A percentile compares a stretch with the other conserved stretches of the same genome.
These are phyloP conservation scores for Sebastes oblongus DNA, from an alignment of 2,797 vertebrate genomes.

Conservation along the genomic window DNA sequence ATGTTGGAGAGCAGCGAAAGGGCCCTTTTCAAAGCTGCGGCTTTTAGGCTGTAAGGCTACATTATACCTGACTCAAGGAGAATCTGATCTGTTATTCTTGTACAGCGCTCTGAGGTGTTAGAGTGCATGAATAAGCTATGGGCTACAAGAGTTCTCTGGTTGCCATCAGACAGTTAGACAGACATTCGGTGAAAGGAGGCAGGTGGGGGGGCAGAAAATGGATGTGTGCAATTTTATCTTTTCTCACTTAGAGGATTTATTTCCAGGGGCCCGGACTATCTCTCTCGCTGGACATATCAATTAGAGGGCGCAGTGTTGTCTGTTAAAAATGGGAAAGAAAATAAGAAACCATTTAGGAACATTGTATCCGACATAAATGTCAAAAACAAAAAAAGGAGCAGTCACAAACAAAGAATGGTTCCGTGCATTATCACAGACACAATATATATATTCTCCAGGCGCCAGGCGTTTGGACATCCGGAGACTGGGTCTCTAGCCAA, in stretches of 20 bases:
- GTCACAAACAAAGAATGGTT: constrained; percentile 35
- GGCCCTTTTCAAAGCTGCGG: constrained; percentile 46
- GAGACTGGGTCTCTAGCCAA: constrained; percentile 55
- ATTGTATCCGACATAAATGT: constrained; percentile 44
- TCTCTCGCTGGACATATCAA: constrained; percentile 46
- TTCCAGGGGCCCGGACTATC: constrained; percentile 10
- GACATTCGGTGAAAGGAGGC: constrained; percentile 18
- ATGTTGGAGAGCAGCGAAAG: constrained; percentile 40
- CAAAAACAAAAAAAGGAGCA: constrained; percentile 31
- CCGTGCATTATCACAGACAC: constrained; percentile 32
- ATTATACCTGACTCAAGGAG: constrained; percentile 75
- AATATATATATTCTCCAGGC: constrained; percentile 40
- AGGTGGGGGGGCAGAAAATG: constrained; percentile 19
- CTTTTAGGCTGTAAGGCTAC: constrained; percentile 65
- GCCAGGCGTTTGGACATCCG: constrained; percentile 32
- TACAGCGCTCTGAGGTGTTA: constrained; percentile 66
- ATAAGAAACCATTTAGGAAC: constrained; percentile 34
- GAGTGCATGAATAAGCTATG: constrained; percentile 75
- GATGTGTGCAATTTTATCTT: constrained; percentile 57
- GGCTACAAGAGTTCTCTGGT: constrained; percentile 65
- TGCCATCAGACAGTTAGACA: constrained; percentile 61
- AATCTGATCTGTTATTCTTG: constrained; percentile 76
- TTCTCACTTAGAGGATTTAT: constrained; percentile 49
- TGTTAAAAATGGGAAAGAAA: constrained; percentile 29
- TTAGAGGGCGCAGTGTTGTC: constrained; percentile 36